A percentile compares a stretch with the other conserved stretches of the same genome.
phyloP scores from a whole-genome alignment of 2,113 vertebrate genomes.

The Hippotragus niger region DNA sequence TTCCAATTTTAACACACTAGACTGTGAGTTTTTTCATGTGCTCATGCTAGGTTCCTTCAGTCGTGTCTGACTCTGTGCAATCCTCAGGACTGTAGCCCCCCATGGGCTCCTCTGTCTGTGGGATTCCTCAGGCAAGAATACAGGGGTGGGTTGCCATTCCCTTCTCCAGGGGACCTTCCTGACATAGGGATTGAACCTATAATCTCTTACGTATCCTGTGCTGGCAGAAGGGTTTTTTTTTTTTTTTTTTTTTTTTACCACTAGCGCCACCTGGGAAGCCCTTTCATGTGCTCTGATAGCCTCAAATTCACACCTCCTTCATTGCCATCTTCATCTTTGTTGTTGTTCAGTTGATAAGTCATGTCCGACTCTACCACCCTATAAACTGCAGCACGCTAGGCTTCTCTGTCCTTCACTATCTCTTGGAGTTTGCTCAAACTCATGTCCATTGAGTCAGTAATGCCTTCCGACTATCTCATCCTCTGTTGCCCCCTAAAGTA shows the following conservation, averaged over 20 bases:
- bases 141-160: too few relatives aligned
- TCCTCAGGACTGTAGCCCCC: too few relatives aligned
- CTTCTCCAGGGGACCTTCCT: too few relatives aligned
- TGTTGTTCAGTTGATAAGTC: neutral
- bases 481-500: neutral
- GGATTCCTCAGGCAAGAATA: too few relatives aligned
- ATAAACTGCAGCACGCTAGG: neutral
- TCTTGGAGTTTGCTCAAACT: neutral
- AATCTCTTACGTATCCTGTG: too few relatives aligned
- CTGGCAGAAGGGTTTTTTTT: too few relatives aligned
- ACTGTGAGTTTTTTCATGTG: neutral
- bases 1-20: neutral
- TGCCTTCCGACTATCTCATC: neutral
- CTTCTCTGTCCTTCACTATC: neutral
- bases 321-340: neutral
- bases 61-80: too few relatives aligned
- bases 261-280: too few relatives aligned
- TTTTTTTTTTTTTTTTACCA: too few relatives aligned
- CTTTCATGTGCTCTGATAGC: neutral
- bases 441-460: neutral
- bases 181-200: too few relatives aligned
- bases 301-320: neutral
- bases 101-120: too few relatives aligned
- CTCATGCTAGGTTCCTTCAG: too few relatives aligned
- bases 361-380: neutral